These are phyloP conservation scores for Pseudonaja textilis DNA, from an alignment of 2,113 vertebrate species.

Conservation along the genomic window DNA sequence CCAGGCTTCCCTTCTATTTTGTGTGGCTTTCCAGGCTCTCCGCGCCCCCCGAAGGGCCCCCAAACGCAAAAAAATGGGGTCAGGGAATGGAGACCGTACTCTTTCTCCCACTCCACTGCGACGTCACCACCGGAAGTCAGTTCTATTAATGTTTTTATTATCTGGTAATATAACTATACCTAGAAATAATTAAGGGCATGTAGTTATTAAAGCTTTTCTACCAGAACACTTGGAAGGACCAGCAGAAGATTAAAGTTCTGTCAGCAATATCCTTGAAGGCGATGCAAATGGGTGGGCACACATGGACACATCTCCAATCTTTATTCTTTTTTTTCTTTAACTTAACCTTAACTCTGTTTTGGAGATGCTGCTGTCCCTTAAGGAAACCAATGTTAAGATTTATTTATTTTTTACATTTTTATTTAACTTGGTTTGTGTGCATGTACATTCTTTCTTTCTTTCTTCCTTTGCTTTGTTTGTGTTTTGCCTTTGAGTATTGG, in stretches of 20 bases:
- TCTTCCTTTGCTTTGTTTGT: background rate
- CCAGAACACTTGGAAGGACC: background rate
- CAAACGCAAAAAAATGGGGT: too few relatives aligned
- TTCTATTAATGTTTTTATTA: background rate
- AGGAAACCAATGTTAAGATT: background rate
- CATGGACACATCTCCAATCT: background rate
- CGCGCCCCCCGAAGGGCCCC: too few relatives aligned
- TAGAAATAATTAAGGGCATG: background rate
- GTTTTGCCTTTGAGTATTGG: background rate
- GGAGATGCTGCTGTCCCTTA: background rate
- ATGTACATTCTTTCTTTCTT: background rate
- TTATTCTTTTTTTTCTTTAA: background rate
- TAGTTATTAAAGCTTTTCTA: background rate
- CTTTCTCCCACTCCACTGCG: too few relatives aligned
- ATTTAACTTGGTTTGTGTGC: background rate
- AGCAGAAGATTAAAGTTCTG: background rate
- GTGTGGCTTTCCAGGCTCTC: too few relatives aligned
- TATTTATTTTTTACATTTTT: background rate
- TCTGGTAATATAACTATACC: background rate
- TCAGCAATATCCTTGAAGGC: background rate
- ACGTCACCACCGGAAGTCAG: too few relatives aligned
- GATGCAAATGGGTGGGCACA: background rate
- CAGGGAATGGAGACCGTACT: too few relatives aligned
- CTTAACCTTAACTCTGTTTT: background rate
- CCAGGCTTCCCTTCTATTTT: too few relatives aligned